These are phyloP conservation scores for Aramus guarauna DNA, from an alignment of 2,113 vertebrate species.

Conservation along the genomic window DNA sequence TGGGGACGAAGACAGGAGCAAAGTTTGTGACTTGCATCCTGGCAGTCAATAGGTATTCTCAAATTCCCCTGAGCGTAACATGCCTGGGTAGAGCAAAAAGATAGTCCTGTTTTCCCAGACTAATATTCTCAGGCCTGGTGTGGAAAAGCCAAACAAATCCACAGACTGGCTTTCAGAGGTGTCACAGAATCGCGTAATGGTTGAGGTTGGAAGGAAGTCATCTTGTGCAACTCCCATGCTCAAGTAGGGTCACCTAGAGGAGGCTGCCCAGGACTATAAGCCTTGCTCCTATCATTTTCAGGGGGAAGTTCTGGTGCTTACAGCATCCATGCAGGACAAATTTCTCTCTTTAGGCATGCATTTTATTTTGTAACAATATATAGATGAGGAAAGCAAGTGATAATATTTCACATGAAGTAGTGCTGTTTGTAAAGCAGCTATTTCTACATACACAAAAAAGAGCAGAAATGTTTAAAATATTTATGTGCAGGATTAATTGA, in stretches of 20 bases:
- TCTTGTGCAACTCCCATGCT: background rate
- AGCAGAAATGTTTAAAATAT: background rate
- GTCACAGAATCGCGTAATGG: fast-evolving
- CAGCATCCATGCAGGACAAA: background rate
- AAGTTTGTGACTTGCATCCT: background rate
- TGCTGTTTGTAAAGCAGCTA: background rate
- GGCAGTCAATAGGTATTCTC: background rate
- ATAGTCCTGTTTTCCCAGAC: background rate
- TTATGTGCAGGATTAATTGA: background rate
- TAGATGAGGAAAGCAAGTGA: background rate
- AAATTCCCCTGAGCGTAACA: background rate
- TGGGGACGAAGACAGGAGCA: background rate
- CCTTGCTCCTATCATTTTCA: background rate
- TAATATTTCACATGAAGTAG: background rate
- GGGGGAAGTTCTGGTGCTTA: background rate
- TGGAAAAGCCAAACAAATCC: background rate
- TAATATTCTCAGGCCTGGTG: background rate
- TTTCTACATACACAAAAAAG: background rate
- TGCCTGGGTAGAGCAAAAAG: background rate
- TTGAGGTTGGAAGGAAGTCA: background rate
- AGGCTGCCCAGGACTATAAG: background rate
- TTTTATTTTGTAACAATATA: background rate
- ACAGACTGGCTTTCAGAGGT: background rate
- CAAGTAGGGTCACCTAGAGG: background rate
- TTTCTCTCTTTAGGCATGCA: background rate